Percentiles rank a stretch among this genome's conserved stretches.
Conservation (phyloP, 2,113 vertebrate species). For the Menura novaehollandiae region DNA sequence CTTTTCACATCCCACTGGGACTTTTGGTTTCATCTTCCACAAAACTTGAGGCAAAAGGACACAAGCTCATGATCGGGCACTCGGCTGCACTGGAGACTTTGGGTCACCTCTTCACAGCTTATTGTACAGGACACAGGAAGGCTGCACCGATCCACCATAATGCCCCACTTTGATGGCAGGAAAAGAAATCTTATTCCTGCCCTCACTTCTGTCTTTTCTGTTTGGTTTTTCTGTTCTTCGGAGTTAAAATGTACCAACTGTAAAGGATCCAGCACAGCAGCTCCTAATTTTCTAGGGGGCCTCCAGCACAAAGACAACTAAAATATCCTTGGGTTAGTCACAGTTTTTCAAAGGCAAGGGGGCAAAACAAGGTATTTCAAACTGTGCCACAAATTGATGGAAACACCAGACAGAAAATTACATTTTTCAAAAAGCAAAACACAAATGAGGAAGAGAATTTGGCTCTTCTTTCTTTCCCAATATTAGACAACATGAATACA, state of each 20-base stretch:
- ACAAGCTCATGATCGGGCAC: background rate
- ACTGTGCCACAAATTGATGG: rapidly evolving
- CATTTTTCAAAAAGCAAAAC: background rate
- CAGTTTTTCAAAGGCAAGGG: background rate
- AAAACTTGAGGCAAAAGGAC: background rate
- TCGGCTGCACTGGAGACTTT: background rate
- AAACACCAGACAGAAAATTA: background rate
- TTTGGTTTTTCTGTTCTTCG: background rate
- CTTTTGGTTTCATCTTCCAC: background rate
- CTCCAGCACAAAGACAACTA: background rate
- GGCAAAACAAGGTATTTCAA: background rate
- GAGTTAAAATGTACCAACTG: background rate
- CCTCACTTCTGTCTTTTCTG: background rate
- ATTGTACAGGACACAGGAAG: background rate
- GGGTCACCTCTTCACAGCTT: background rate
- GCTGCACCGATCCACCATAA: background rate
- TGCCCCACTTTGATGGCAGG: background rate
- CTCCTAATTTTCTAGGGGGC: background rate
- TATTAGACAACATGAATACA: background rate
- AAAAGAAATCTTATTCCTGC: background rate
- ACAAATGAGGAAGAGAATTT: background rate
- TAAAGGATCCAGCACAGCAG: background rate
- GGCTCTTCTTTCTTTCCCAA: background rate
- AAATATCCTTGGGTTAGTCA: background rate
- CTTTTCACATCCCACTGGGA: background rate